phyloP scores from a whole-genome alignment of 1,140 invertebrate genomes.

The Aphis craccivora region DNA sequence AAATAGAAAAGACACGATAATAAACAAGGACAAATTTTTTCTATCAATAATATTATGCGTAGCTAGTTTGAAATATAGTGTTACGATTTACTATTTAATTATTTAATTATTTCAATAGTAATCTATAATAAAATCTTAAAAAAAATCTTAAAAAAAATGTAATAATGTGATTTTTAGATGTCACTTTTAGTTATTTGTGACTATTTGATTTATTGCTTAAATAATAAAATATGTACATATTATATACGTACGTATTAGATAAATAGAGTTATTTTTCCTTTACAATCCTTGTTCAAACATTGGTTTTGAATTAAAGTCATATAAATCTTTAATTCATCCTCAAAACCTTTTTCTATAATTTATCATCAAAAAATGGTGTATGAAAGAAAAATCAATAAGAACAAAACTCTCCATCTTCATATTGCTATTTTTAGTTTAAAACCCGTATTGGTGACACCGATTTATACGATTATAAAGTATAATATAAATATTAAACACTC shows the following conservation, averaged over 20 bases:
- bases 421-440: neutral
- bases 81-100: neutral
- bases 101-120: neutral
- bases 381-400: neutral
- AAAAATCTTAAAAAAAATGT: neutral
- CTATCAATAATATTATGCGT: neutral
- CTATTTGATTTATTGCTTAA: neutral
- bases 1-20: neutral
- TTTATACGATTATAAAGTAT: neutral
- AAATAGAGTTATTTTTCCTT: neutral
- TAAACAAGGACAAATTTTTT: neutral
- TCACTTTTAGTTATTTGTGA: neutral
- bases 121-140: neutral
- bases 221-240: conserved; percentile 15
- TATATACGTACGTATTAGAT: neutral
- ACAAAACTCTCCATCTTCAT: neutral
- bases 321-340: conserved; percentile 8
- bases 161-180: neutral
- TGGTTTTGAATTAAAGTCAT: conserved; percentile 1
- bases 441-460: neutral
- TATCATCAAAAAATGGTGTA: neutral
- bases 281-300: conserved; percentile 11
- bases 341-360: neutral
- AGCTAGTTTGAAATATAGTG: too few species aligned
- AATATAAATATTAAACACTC: neutral